Conservation (phyloP, 1,140 invertebrate genomes). For the Centruroides vittatus region DNA sequence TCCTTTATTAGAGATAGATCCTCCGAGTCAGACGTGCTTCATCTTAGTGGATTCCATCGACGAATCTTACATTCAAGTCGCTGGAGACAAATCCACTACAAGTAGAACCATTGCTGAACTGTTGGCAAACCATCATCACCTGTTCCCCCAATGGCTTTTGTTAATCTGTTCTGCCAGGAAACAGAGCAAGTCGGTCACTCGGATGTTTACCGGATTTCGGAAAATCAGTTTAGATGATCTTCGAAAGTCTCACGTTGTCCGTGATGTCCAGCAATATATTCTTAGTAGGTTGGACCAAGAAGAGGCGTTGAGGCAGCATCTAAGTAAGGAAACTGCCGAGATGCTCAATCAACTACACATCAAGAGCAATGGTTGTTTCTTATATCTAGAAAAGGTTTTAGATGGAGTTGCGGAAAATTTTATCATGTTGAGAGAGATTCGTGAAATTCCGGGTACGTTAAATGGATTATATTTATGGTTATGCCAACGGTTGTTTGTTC, state of each 20-base stretch:
- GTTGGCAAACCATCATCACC: slow-evolving; percentile 71
- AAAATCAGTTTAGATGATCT: slow-evolving; percentile 68
- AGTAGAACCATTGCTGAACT: slow-evolving; percentile 35
- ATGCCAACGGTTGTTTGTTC: slow-evolving; percentile 78
- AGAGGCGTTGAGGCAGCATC: slow-evolving; percentile 57
- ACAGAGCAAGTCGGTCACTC: slow-evolving; percentile 59
- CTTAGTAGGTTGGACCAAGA: slow-evolving; percentile 74
- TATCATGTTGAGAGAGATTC: slow-evolving; percentile 65
- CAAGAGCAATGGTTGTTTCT: slow-evolving; percentile 89
- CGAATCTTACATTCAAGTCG: slow-evolving; percentile 38
- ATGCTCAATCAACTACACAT: slow-evolving; percentile 90
- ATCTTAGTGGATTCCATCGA: slow-evolving; percentile 86
- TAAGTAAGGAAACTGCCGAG: slow-evolving; percentile 72
- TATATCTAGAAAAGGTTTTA: slow-evolving; percentile 83
- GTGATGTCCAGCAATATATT: slow-evolving; percentile 91
- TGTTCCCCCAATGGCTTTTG: slow-evolving; percentile 86
- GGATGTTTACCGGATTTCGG: slow-evolving; percentile 87
- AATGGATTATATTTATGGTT: slow-evolving; percentile 92
- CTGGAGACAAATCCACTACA: neutral
- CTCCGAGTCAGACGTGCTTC: slow-evolving; percentile 60
- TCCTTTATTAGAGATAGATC: slow-evolving; percentile 65
- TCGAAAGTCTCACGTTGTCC: slow-evolving; percentile 59
- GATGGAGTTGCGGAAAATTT: slow-evolving; percentile 86
- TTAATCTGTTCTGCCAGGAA: slow-evolving; percentile 78
- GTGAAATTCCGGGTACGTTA: slow-evolving; percentile 85